Percentiles rank a stretch among this genome's conserved stretches.
Evolutionary conservation across 2,888 invertebrate genomes (phyloP).

Genomic region (Sinohyriopsis cumingii): DNA sequence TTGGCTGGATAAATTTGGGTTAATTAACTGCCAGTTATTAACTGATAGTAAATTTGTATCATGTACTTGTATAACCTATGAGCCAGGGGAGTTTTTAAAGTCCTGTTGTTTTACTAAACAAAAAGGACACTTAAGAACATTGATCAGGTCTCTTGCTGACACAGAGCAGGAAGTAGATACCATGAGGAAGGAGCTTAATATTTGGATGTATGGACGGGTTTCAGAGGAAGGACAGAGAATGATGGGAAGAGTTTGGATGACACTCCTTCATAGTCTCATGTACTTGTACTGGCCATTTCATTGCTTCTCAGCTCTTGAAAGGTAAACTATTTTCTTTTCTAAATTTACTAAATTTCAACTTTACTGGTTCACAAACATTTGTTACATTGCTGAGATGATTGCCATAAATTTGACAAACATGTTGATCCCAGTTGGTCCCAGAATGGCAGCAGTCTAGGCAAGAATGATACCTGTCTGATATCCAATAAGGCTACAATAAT

Average conservation of each 20-base stretch:
- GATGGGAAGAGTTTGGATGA: not conserved
- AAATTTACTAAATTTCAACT: too few relatives aligned
- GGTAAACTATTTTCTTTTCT: not conserved
- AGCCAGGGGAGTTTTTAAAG: constrained; percentile 35
- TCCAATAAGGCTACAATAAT: too few relatives aligned
- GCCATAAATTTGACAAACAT: too few relatives aligned
- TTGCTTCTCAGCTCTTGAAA: not conserved
- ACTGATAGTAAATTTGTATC: constrained; percentile 5
- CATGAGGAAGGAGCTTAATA: not conserved
- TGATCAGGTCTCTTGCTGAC: too few relatives aligned
- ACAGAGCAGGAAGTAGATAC: not conserved
- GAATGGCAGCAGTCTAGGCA: too few relatives aligned
- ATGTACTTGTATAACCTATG: constrained; percentile 41
- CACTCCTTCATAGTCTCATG: not conserved
- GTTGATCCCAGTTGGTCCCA: too few relatives aligned
- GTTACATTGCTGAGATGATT: too few relatives aligned
- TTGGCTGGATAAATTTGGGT: constrained; percentile 5
- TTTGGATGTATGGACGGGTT: too few relatives aligned
- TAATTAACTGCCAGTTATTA: constrained; percentile 23
- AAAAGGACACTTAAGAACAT: not conserved
- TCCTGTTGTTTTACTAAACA: constrained; percentile 28
- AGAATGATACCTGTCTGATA: too few relatives aligned
- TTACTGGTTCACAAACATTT: too few relatives aligned
- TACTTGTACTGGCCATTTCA: too few relatives aligned
- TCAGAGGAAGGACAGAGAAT: not conserved